These are phyloP conservation scores for Cylas formicarius DNA, from an alignment of 1,140 invertebrate species.

Conservation along the genomic window DNA sequence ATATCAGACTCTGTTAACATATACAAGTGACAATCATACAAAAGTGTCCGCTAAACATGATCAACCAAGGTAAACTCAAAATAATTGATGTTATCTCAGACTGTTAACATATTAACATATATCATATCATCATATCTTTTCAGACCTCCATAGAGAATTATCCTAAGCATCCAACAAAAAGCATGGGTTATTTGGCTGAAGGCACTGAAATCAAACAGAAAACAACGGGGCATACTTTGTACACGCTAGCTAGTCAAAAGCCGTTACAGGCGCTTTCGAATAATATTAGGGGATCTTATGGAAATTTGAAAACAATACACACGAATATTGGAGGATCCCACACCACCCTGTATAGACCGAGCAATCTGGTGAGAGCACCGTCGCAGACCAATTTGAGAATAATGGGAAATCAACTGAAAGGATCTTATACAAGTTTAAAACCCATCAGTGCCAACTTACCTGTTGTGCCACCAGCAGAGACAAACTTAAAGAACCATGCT, in stretches of 20 bases:
- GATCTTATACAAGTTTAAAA: conserved; percentile 34
- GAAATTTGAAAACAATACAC: conserved; percentile 13
- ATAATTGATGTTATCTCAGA: too few relatives aligned
- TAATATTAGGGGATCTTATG: conserved; percentile 19
- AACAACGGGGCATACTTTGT: conserved; percentile 8
- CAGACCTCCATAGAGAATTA: conserved; percentile 15
- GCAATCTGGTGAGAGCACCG: conserved; percentile 5
- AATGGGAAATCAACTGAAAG: conserved; percentile 28
- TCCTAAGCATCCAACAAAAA: conserved; percentile 10
- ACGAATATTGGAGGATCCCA: conserved; percentile 15
- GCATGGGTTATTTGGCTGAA: conserved; percentile 1
- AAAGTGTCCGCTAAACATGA: conserved; percentile 18
- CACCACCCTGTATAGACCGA: conserved; percentile 12
- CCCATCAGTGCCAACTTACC: conserved; percentile 33
- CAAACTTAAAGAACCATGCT: too few relatives aligned
- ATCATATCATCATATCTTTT: not conserved
- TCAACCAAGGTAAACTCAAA: conserved; percentile 17
- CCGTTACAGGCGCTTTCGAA: conserved; percentile 16
- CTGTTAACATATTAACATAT: too few relatives aligned
- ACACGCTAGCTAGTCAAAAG: conserved; percentile 12
- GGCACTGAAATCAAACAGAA: conserved; percentile 13
- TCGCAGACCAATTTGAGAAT: conserved; percentile 30
- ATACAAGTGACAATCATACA: too few relatives aligned
- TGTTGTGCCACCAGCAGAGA: conserved; percentile 21
- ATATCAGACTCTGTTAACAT: too few relatives aligned